phyloP scores from a whole-genome alignment of 23 tunicate species.

The Trididemnum clinides region DNA sequence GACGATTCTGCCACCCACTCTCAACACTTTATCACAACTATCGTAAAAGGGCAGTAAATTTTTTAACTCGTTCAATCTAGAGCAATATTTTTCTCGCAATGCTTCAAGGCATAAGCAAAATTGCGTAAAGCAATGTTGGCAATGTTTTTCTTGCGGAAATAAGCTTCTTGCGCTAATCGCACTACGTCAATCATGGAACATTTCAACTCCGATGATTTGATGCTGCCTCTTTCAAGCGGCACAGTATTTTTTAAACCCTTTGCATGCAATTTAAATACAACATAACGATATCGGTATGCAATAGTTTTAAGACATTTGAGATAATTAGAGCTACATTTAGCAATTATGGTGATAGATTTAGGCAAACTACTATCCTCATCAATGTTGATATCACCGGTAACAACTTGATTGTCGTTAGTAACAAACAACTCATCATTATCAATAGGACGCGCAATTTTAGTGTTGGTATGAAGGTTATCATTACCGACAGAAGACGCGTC shows the following conservation, averaged over 20 bases:
- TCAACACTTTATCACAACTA: neutral
- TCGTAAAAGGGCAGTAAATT: conserved; percentile 13
- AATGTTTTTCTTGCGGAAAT: neutral
- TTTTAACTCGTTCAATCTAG: neutral
- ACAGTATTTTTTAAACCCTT: neutral
- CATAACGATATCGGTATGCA: conserved; percentile 15
- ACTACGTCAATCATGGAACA: neutral
- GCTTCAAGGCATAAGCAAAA: neutral
- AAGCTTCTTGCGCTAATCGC: conserved; percentile 13
- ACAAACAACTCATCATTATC: neutral
- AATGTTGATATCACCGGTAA: neutral
- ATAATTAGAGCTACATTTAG: neutral
- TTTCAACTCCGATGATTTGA: neutral
- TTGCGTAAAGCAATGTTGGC: neutral
- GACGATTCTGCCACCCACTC: conserved; percentile 20
- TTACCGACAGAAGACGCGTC: too few relatives aligned
- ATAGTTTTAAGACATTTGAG: neutral
- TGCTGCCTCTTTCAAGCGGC: too few relatives aligned
- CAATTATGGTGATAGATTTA: too few relatives aligned
- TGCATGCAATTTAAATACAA: neutral
- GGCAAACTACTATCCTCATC: neutral
- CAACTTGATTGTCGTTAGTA: neutral
- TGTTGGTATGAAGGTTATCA: too few relatives aligned
- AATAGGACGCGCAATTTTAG: too few relatives aligned
- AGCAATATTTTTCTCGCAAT: neutral